Percentiles rank a stretch among this genome's conserved stretches.
These are phyloP conservation scores for Parus major DNA, from an alignment of 2,113 vertebrate species.

Conservation along the genomic window DNA sequence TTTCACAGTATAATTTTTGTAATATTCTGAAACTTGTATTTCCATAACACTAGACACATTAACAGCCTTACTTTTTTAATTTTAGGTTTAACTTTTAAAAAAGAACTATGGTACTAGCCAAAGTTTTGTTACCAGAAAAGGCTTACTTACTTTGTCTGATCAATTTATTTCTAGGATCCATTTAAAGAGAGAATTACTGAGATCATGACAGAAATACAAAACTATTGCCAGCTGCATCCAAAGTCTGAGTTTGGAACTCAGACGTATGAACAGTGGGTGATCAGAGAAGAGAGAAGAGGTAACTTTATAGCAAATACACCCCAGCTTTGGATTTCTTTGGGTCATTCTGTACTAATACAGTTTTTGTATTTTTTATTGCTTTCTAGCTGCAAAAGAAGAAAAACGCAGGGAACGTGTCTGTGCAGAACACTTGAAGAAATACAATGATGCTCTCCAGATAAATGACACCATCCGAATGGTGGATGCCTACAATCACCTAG, in stretches of 20 bases:
- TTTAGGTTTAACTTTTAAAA: not conserved
- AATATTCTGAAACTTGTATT: not conserved
- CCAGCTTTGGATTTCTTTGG: not conserved
- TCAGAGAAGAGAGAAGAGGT: constrained; percentile 86
- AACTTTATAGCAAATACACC: not conserved
- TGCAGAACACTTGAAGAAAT: constrained; percentile 88
- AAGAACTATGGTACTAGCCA: not conserved
- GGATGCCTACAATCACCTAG: constrained; percentile 86
- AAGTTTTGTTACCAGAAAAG: not conserved
- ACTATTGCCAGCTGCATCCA: constrained; percentile 77
- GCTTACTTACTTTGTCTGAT: not conserved
- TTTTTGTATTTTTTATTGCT: not conserved
- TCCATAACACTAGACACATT: not conserved
- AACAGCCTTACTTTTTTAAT: not conserved
- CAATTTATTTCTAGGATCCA: constrained; percentile 83
- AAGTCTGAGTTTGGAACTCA: constrained; percentile 88
- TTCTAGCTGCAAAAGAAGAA: constrained; percentile 85
- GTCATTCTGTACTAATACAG: not conserved
- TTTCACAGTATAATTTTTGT: not conserved
- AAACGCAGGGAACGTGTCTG: constrained; percentile 86
- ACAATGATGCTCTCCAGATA: constrained; percentile 90
- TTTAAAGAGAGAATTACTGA: constrained; percentile 87
- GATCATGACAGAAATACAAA: constrained; percentile 89
- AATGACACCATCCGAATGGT: constrained; percentile 91
- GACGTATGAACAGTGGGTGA: constrained; percentile 91